A percentile compares a stretch with the other conserved stretches of the same genome.
Evolutionary conservation across 2,113 vertebrate genomes (phyloP).

Genomic region (Atherinomorus stipes): DNA sequence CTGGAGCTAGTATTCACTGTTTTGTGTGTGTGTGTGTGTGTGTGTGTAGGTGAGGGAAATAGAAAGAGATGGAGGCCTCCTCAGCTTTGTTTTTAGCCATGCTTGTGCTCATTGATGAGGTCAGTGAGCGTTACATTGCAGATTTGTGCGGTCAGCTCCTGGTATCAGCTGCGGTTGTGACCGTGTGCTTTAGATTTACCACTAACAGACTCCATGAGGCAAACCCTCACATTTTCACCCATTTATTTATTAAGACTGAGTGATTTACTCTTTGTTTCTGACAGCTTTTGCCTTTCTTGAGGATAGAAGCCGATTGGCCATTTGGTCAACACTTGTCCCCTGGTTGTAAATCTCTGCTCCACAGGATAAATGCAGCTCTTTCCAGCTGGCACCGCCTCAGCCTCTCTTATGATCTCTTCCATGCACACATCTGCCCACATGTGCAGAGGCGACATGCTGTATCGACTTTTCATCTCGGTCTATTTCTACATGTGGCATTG

Average conservation of each 20-base stretch:
- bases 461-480: conserved; percentile 1
- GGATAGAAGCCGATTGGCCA: conserved; percentile 30
- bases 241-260: background rate
- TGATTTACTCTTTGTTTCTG: background rate
- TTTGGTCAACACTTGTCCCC: conserved; percentile 65
- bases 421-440: conserved; percentile 27
- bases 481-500: conserved; percentile 9
- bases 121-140: background rate
- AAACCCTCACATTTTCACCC: conserved; percentile 17
- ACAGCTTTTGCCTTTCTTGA: conserved; percentile 10
- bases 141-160: conserved; percentile 47
- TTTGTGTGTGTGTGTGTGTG: conserved; percentile 37
- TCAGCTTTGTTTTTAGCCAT: conserved; percentile 6
- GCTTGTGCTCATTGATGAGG: conserved; percentile 23
- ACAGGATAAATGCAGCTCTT: conserved; percentile 31
- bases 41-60: conserved; percentile 27
- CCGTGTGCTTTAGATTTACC: conserved; percentile 20
- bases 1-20: conserved; percentile 23
- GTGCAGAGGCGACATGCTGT: background rate
- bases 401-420: conserved; percentile 24
- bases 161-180: conserved; percentile 54
- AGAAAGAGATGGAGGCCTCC: conserved; percentile 56
- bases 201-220: conserved; percentile 50
- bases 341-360: conserved; percentile 46
- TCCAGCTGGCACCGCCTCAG: conserved; percentile 47